Evolutionary conservation across 2,797 vertebrate genomes (phyloP).

Genomic region (Rhabdomys pumilio): DNA sequence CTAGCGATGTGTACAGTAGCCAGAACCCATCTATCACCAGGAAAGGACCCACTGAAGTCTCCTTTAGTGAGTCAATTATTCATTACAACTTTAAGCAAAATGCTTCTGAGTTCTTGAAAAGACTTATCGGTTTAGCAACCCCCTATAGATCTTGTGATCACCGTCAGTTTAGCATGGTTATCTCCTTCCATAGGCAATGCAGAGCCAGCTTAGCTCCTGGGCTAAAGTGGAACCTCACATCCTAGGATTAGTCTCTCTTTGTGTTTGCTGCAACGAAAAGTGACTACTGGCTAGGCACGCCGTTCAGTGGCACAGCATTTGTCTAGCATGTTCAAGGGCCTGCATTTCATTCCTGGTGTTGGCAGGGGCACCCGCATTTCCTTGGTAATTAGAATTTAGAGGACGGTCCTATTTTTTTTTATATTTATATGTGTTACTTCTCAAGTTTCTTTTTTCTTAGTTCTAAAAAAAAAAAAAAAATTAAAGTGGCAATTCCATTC

Average conservation of each 20-base stretch:
- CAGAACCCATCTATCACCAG: not conserved
- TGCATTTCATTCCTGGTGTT: too few relatives aligned
- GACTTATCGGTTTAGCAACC: not conserved
- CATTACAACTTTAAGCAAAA: constrained; percentile 32
- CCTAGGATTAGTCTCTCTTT: not conserved
- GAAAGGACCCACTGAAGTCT: not conserved
- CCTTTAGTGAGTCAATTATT: constrained; percentile 47
- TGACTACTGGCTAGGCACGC: not conserved
- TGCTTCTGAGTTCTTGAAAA: not conserved
- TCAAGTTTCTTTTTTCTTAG: not conserved
- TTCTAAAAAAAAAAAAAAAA: constrained; percentile 1
- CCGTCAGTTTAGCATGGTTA: not conserved
- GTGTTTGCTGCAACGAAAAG: not conserved
- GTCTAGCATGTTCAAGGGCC: not conserved
- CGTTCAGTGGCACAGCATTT: not conserved
- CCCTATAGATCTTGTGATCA: not conserved
- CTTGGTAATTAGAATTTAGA: not conserved
- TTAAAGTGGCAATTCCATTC: not conserved
- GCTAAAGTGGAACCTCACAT: not conserved
- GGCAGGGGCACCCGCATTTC: not conserved
- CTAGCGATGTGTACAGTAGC: not conserved
- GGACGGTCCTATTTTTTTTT: not conserved
- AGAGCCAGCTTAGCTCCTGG: constrained; percentile 22
- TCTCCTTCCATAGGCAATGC: not conserved
- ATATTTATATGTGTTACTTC: not conserved